Evolutionary conservation across 1,140 invertebrate genomes (phyloP), one percentile per base, ranked within the genome.

Genomic region (Caenorhabditis remanei): DNA sequence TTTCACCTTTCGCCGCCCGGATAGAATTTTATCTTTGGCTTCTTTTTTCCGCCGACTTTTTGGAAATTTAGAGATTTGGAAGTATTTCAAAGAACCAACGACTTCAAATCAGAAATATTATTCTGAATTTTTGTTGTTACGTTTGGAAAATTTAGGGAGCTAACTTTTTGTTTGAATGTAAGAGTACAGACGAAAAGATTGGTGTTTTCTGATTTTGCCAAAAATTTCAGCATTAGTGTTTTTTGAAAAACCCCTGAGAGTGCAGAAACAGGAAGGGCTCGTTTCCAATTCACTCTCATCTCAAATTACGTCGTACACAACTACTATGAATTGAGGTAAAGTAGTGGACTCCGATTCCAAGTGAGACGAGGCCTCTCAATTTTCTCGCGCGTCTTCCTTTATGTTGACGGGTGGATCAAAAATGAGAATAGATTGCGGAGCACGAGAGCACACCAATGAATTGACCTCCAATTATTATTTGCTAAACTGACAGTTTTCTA

Each of bases 391-490:
- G 46, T 43, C 67, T 71, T 19, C 41, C 41, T 50, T n/a, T 50
- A n/a, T 41, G 14, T 41, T 71, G 65, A 71, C 65, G 65, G 41
- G 41, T 71, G 19, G 65, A 41, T 65, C 24, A 8, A 58, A 53
- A 58, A 63, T 63, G 61, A 63, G 41, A 71, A 79, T 14, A 53
- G 46, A 79, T 50, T 24, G 7, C 41, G 67, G 46, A 11, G 46
- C 13, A 11, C 16, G 21, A 71, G 21, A 8, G 41, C 41, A n/a
- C 65, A 32, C n/a, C 41, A 71, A 71, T 71, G 65, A 79, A 79
- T 79, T 79, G 71, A 79, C 71, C 71, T 79, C 46, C 71, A 79
- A 71, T 71, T 71, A 71, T 79, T 79, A 50, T 79, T 79, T 79
- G 71, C 71, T 79, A 32, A 79, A 79, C 71, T 79, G 71, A 53